Conservation (phyloP, 1,140 invertebrate species). For the Danaus plexippus region DNA sequence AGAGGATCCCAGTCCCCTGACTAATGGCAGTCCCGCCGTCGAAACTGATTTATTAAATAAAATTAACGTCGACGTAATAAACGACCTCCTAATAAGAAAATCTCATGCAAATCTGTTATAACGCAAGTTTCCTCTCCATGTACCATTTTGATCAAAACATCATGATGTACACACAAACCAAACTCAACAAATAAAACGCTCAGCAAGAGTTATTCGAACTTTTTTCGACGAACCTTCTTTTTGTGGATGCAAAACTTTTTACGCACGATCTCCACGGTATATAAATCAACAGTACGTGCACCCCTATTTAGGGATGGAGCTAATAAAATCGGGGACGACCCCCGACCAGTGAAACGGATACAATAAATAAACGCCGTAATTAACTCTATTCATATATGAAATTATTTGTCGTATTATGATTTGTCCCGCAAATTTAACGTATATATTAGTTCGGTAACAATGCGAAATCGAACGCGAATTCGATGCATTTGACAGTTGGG, state of each 20-base stretch:
- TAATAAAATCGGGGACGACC: slow-evolving; percentile 49
- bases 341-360: slow-evolving; percentile 46
- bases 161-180: too few relatives aligned
- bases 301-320: slow-evolving; percentile 39
- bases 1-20: slow-evolving; percentile 41
- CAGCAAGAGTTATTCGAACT: slow-evolving; percentile 32
- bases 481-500: slow-evolving; percentile 44
- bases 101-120: slow-evolving; percentile 30
- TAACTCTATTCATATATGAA: slow-evolving; percentile 61
- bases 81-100: slow-evolving; percentile 43
- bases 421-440: slow-evolving; percentile 27
- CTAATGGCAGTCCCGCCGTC: slow-evolving; percentile 45
- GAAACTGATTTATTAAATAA: slow-evolving; percentile 64
- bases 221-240: slow-evolving; percentile 24
- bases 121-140: background rate
- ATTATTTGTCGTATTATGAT: slow-evolving; percentile 42
- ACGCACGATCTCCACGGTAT: slow-evolving; percentile 31
- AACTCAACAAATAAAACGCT: background rate
- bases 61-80: slow-evolving; percentile 51
- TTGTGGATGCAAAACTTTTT: slow-evolving; percentile 28
- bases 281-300: slow-evolving; percentile 46
- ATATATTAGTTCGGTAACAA: slow-evolving; percentile 6
- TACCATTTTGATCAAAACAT: too few relatives aligned
- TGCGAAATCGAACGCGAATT: slow-evolving; percentile 38
- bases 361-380: slow-evolving; percentile 63